These are phyloP conservation scores for Acrobasis suavella DNA, from an alignment of 2,888 invertebrate species.

Conservation along the genomic window DNA sequence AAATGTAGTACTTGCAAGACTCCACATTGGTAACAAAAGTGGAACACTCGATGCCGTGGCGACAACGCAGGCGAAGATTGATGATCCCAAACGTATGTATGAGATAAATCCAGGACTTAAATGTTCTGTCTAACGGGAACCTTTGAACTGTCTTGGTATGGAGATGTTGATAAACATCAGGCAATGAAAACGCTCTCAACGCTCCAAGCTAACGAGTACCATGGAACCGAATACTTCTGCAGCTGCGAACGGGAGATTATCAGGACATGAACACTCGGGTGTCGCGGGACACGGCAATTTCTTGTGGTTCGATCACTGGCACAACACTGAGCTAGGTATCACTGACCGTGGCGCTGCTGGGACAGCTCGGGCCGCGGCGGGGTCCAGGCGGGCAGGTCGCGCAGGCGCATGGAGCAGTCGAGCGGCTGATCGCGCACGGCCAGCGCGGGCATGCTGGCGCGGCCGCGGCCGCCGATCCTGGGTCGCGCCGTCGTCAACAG, in stretches of 20 bases:
- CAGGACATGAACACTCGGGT: background rate
- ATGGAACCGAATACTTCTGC: background rate
- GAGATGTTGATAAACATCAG: background rate
- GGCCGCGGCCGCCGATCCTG: conserved; percentile 81
- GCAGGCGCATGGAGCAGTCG: conserved; percentile 87
- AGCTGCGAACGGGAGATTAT: background rate
- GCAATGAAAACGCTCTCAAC: background rate
- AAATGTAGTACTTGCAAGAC: no score
- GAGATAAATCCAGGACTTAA: background rate
- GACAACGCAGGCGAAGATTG: background rate
- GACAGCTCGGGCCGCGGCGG: conserved; percentile 59
- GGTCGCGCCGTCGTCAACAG: conserved; percentile 69
- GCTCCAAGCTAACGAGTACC: background rate
- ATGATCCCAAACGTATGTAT: background rate
- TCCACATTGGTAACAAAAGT: no score
- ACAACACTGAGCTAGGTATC: conserved; percentile 27
- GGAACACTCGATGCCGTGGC: no score
- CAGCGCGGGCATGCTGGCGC: conserved; percentile 84
- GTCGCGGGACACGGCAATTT: conserved; percentile 11
- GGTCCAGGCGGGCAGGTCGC: conserved; percentile 71
- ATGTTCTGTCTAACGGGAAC: background rate
- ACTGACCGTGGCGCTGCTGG: conserved; percentile 61
- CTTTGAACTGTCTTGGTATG: background rate
- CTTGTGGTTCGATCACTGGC: conserved; percentile 21
- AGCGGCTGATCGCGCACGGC: conserved; percentile 85